Evolutionary conservation across 2,113 vertebrate species (phyloP), one percentile per base, ranked within the genome.

Genomic region (Cyprinus carpio): DNA sequence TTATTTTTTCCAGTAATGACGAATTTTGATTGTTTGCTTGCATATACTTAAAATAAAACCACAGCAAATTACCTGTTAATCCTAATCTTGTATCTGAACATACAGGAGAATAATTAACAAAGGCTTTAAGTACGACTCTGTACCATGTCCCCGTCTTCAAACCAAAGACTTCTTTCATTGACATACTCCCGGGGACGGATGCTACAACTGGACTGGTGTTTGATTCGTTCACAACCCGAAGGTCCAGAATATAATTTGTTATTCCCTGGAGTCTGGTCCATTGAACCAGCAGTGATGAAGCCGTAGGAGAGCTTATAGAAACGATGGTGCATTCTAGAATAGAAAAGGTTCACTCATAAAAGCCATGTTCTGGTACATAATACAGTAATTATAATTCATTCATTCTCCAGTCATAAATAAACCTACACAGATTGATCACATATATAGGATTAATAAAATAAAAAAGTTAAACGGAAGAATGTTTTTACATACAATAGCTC

Each of bases 211-310:
- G 94, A 25, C 90, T 85, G 46, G 64, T 8, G 1, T 49, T 31
- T 31, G 84, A 78, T 29, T 64, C 82, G 82, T 93, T 93, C 87
- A 76, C 91, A 75, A 92, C 87, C 82, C 94, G 90, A 27, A 94
- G 65, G 86, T 95, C 94, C 87, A 95, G 86, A 83, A 95, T 82
- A 64, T 92, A 94, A 83, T 87, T 90, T 37, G 93, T 92, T 13
- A 91, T 91, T 2, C 4, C 62, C 0, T 2, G 0, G 62, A 87
- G 74, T 43, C 58, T 49, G 34, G 81, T 83, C 94, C 94, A 95
- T 87, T 89, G 90, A 11, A 95, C 83, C 65, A 87, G 25, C 65
- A 95, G 88, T 0, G 92, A 91, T n/a, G 93, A 90, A 2, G 93
- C 74, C 2, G 89, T 75, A 7, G 89, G 51, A 23, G 94, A 13